phyloP scores from a whole-genome alignment of 2,113 vertebrate species.

The Muntiacus muntjak region DNA sequence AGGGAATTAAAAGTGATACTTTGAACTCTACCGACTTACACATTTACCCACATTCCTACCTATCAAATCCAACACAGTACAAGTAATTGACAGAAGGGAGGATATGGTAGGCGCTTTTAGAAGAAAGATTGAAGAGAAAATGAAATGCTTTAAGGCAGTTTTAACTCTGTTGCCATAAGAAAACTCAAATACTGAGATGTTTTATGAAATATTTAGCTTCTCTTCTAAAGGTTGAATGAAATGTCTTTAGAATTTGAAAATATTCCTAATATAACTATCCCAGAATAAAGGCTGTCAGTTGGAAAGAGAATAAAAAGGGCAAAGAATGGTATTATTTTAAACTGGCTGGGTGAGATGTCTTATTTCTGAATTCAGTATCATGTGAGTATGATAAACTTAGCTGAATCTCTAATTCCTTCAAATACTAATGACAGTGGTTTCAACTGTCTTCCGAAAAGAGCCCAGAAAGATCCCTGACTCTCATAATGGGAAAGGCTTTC shows the following conservation, averaged over 20 bases:
- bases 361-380: not conserved
- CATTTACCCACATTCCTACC: not conserved
- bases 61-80: not conserved
- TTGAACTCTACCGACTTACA: not conserved
- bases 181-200: constrained; percentile 37
- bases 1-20: not conserved
- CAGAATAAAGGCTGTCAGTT: not conserved
- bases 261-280: not conserved
- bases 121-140: constrained; percentile 28
- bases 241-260: constrained; percentile 51
- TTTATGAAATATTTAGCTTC: constrained; percentile 47
- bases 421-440: not conserved
- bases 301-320: not conserved
- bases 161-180: not conserved
- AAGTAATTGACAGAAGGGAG: not conserved
- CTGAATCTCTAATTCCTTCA: not conserved
- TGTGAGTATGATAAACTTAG: not conserved
- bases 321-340: not conserved
- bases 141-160: not conserved
- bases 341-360: not conserved
- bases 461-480: not conserved
- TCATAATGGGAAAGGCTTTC: not conserved
- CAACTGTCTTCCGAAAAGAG: not conserved
- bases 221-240: constrained; percentile 26
- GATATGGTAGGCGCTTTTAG: not conserved